These are phyloP conservation scores for Tenualosa thibaudeaui DNA, from an alignment of 2,797 vertebrate genomes.

Conservation along the genomic window DNA sequence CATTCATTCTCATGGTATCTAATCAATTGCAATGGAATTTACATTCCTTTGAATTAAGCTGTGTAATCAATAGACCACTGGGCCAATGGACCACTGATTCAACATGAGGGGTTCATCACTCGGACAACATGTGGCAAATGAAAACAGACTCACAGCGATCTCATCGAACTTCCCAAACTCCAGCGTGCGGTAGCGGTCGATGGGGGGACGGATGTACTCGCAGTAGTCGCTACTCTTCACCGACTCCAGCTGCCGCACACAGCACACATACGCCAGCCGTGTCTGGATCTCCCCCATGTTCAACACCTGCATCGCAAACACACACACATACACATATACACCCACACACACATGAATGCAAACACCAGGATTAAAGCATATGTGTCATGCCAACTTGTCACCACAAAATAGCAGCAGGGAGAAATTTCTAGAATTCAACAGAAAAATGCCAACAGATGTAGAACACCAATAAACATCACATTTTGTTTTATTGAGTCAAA, in stretches of 20 bases:
- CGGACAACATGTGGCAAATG: neutral
- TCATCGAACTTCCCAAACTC: slow-evolving; percentile 95
- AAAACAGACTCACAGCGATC: slow-evolving; percentile 82
- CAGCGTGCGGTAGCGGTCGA: slow-evolving; percentile 88
- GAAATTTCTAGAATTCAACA: neutral
- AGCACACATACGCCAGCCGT: slow-evolving; percentile 92
- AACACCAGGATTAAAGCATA: neutral
- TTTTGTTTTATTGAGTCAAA: neutral
- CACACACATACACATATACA: neutral
- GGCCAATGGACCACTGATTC: neutral
- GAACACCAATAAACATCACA: neutral
- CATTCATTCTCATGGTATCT: neutral
- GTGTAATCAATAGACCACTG: neutral
- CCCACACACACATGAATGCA: neutral
- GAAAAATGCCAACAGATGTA: neutral
- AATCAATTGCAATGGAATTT: neutral
- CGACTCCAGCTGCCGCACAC: slow-evolving; percentile 90
- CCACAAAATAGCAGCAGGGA: neutral
- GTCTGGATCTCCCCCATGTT: slow-evolving; percentile 98
- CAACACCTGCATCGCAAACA: slow-evolving; percentile 77
- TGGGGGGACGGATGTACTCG: slow-evolving; percentile 92
- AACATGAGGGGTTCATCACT: neutral
- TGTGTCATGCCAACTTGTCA: neutral
- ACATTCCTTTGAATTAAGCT: neutral
- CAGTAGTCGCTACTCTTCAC: slow-evolving; percentile 94